phyloP scores from a whole-genome alignment of 2,797 vertebrate genomes.

The Sebastes itinus region DNA sequence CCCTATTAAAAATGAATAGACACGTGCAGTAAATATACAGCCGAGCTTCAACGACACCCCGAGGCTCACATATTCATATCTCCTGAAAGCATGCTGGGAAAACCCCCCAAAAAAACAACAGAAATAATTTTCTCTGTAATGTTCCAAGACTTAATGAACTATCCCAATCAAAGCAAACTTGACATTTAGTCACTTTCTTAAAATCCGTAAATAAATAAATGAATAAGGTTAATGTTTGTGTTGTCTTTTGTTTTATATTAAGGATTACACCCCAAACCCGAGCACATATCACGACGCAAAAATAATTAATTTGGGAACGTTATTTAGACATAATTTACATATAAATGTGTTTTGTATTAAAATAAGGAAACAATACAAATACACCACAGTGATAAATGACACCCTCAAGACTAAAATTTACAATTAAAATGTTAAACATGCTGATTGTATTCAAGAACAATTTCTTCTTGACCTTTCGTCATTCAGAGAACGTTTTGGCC shows the following conservation, averaged over 20 bases:
- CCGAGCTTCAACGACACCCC: slow-evolving; percentile 63
- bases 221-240: slow-evolving; percentile 55
- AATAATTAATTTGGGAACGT: slow-evolving; percentile 86
- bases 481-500: slow-evolving; percentile 21
- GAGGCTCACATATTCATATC: slow-evolving; percentile 86
- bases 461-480: slow-evolving; percentile 86
- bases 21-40: slow-evolving; percentile 60
- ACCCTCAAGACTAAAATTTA: slow-evolving; percentile 89
- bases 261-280: slow-evolving; percentile 59
- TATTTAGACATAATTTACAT: slow-evolving; percentile 92
- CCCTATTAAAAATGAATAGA: slow-evolving; percentile 35
- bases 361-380: slow-evolving; percentile 84
- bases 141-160: slow-evolving; percentile 68
- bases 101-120: slow-evolving; percentile 11
- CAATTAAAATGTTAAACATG: slow-evolving; percentile 90
- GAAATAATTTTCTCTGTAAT: slow-evolving; percentile 51
- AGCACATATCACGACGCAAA: slow-evolving; percentile 54
- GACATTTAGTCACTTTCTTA: slow-evolving; percentile 77
- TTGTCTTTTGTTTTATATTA: slow-evolving; percentile 63
- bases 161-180: slow-evolving; percentile 77
- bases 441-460: slow-evolving; percentile 87
- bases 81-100: slow-evolving; percentile 75
- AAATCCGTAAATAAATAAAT: slow-evolving; percentile 62
- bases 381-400: slow-evolving; percentile 84
- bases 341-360: slow-evolving; percentile 89